These are phyloP conservation scores for Hippoglossus stenolepis DNA, from an alignment of 2,113 vertebrate genomes.

Conservation along the genomic window DNA sequence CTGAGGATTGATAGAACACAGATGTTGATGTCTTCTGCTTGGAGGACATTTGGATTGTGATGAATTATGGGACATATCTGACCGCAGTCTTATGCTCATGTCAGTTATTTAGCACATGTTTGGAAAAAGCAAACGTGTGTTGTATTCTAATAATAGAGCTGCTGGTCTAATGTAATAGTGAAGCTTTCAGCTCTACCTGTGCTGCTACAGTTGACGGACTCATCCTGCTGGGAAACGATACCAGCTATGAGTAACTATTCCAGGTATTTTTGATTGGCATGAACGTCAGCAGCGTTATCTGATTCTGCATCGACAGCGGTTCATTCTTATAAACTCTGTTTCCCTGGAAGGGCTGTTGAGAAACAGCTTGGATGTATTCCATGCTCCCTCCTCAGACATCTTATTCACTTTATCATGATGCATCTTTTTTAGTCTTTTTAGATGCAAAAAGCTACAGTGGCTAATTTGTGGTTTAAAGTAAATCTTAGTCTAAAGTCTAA, in stretches of 20 bases:
- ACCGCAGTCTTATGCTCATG: neutral
- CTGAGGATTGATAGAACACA: slow-evolving; percentile 63
- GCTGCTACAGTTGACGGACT: neutral
- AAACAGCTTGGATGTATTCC: slow-evolving; percentile 66
- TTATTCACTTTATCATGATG: slow-evolving; percentile 40
- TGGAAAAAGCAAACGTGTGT: slow-evolving; percentile 1
- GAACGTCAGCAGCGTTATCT: slow-evolving; percentile 61
- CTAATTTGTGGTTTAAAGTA: neutral
- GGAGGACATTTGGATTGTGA: slow-evolving; percentile 34
- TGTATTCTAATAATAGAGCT: neutral
- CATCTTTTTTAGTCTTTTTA: slow-evolving; percentile 24
- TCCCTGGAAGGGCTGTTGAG: slow-evolving; percentile 61
- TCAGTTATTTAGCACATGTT: slow-evolving; percentile 6
- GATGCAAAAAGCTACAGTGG: slow-evolving; percentile 1
- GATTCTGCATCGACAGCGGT: slow-evolving; percentile 38
- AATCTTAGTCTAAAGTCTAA: slow-evolving; percentile 8
- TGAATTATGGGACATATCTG: slow-evolving; percentile 39
- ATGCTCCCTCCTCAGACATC: slow-evolving; percentile 41
- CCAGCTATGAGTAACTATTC: slow-evolving; percentile 44
- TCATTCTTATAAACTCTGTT: slow-evolving; percentile 23
- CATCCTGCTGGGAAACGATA: neutral
- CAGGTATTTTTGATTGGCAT: slow-evolving; percentile 59
- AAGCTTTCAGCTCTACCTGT: slow-evolving; percentile 1
- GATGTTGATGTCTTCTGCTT: slow-evolving; percentile 45
- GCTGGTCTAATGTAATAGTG: neutral